Evolutionary conservation across 2,888 invertebrate species (phyloP).

Genomic region (Seira sanloemensis): DNA sequence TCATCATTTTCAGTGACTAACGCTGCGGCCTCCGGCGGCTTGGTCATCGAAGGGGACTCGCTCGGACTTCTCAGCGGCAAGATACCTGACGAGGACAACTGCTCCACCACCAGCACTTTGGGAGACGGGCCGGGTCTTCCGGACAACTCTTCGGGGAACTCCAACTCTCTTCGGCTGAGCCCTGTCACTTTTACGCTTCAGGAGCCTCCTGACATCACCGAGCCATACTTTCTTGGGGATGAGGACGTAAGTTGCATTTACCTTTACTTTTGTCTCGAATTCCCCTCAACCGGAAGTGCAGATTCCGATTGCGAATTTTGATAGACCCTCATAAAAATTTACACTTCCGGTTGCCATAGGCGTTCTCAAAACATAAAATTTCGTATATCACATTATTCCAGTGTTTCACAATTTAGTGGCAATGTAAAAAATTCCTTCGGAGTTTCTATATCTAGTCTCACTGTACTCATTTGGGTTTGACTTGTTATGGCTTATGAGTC

Average conservation of each 20-base stretch:
- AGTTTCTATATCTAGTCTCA: no score
- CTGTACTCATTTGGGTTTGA: no score
- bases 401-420: no score
- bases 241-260: conserved; percentile 64
- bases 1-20: conserved; percentile 40
- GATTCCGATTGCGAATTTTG: no score
- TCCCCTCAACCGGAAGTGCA: no score
- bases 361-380: no score
- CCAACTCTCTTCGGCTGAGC: conserved; percentile 68
- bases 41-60: conserved; percentile 62
- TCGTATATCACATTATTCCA: no score
- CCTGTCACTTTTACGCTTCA: conserved; percentile 73
- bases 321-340: no score
- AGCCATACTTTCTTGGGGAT: conserved; percentile 56
- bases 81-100: conserved; percentile 72
- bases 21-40: background rate
- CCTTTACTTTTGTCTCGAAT: no score
- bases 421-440: no score
- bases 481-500: no score
- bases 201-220: conserved; percentile 69
- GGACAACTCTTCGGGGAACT: conserved; percentile 66
- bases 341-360: no score
- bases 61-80: conserved; percentile 64
- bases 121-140: conserved; percentile 71
- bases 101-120: conserved; percentile 72